Evolutionary conservation across 1,140 invertebrate genomes (phyloP), one percentile per base, ranked within the genome.

Genomic region (Tetramorium alpestre): DNA sequence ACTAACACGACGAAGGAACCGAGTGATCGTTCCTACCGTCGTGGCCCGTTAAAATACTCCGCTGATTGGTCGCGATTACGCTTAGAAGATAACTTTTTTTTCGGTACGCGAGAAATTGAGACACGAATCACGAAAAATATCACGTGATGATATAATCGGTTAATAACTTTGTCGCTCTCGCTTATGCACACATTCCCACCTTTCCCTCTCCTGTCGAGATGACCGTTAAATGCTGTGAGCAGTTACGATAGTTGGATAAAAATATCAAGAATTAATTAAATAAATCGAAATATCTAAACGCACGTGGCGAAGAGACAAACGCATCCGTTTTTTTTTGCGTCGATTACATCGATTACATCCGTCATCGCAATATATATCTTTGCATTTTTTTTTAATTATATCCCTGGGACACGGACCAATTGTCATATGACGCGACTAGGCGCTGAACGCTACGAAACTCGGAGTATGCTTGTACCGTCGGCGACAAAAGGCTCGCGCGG

Each of bases 341-440:
- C 64, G 49, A 44, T 38, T 38, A 16, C 22, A 25, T n/a, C 1
- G 49, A 44, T 38, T 38, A 16, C 22, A 25, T n/a, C 0, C 49
- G 10, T 38, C 22, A 11, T 70, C 51, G 33, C 7, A 10, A 3
- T 33, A 70, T 41, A 4, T 44, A 13, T 16, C 6, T 16, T 13
- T 5, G 13, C 22, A 7, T 49, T 65, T 76, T 75, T 76, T 80
- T 82, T 87, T 72, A 86, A 84, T 87, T 67, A 90, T 85, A 78
- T 89, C 88, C 49, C 77, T 65, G 77, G 69, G 90, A 85, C 73
- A 77, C 75, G 80, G 85, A 70, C 72, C 92, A 90, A 92, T 93
- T 92, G 93, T 93, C 93, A 93, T 91, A 92, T 90, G 92, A 93
- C 91, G 89, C 90, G 91, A 89, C 88, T 89, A 81, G 87, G 90